These are phyloP conservation scores for Callyntrura guangdongensis DNA, from an alignment of 2,888 invertebrate genomes.

Conservation along the genomic window DNA sequence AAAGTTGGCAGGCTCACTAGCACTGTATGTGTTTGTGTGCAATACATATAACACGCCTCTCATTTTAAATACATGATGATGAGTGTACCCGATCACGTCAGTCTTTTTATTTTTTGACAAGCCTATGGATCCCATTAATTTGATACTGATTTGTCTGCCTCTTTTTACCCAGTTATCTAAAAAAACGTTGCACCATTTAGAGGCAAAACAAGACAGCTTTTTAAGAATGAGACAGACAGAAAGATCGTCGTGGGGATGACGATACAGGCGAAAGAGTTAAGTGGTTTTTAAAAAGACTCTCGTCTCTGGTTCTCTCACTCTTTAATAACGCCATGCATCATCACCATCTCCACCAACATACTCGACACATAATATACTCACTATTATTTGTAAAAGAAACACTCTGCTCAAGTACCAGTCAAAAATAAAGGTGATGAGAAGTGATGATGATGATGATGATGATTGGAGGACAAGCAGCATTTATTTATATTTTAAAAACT, in stretches of 20 bases:
- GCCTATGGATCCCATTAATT: conserved; percentile 78
- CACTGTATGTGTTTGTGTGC: conserved; percentile 19
- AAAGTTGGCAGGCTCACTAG: conserved; percentile 1
- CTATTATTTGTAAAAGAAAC: background rate
- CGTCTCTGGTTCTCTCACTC: background rate
- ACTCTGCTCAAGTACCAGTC: conserved; percentile 19
- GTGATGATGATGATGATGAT: conserved; percentile 23
- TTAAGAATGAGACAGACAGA: conserved; percentile 71
- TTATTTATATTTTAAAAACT: conserved; percentile 68
- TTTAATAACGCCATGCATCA: conserved; percentile 51
- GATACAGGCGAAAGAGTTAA: conserved; percentile 71
- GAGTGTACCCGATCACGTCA: conserved; percentile 75
- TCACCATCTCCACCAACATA: conserved; percentile 10
- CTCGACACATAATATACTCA: conserved; percentile 32
- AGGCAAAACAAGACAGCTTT: conserved; percentile 74
- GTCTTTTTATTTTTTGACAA: conserved; percentile 73
- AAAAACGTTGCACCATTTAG: conserved; percentile 64
- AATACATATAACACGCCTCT: background rate
- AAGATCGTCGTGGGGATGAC: conserved; percentile 23
- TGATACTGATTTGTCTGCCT: conserved; percentile 78
- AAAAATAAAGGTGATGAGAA: conserved; percentile 19
- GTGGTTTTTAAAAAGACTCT: conserved; percentile 72
- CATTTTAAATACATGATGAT: conserved; percentile 66
- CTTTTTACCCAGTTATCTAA: conserved; percentile 63
- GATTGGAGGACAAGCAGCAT: conserved; percentile 50